Evolutionary conservation across 2,113 vertebrate genomes (phyloP).

Genomic region (Hydropotes inermis): DNA sequence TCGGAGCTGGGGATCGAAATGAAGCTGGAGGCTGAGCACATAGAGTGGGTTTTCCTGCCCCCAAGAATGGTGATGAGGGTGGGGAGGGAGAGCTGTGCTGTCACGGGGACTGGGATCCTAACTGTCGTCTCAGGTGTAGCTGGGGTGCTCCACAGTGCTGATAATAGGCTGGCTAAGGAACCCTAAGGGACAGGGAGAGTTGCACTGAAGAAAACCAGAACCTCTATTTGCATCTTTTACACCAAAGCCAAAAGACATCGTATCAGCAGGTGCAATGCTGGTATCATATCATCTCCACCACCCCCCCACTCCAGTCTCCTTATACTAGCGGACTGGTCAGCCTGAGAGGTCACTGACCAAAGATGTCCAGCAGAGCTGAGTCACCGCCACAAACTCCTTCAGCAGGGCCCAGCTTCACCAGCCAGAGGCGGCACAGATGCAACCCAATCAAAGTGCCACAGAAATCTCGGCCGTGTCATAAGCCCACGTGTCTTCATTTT

Average conservation of each 20-base stretch:
- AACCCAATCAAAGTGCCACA: neutral
- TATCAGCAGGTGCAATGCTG: too few relatives aligned
- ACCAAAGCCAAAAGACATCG: neutral
- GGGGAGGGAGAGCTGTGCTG: neutral
- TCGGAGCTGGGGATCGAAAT: neutral
- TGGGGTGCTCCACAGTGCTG: neutral
- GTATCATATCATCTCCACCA: too few relatives aligned
- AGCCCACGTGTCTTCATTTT: neutral
- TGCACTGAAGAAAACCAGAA: neutral
- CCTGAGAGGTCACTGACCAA: neutral
- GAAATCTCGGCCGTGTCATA: neutral
- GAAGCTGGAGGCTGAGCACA: neutral
- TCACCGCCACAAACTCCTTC: neutral
- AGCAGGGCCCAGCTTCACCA: neutral
- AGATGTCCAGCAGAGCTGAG: neutral
- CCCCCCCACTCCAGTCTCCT: neutral
- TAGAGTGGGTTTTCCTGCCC: neutral
- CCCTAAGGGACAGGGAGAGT: neutral
- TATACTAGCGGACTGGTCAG: neutral
- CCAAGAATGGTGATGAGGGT: neutral
- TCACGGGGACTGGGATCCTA: neutral
- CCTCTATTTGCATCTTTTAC: neutral
- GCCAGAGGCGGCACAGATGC: neutral
- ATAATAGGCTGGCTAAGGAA: neutral
- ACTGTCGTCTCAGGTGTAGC: neutral